A percentile compares a stretch with the other conserved stretches of the same genome.
Conservation (phyloP, 2,113 vertebrate genomes). For the Macheiramphus alcinus region DNA sequence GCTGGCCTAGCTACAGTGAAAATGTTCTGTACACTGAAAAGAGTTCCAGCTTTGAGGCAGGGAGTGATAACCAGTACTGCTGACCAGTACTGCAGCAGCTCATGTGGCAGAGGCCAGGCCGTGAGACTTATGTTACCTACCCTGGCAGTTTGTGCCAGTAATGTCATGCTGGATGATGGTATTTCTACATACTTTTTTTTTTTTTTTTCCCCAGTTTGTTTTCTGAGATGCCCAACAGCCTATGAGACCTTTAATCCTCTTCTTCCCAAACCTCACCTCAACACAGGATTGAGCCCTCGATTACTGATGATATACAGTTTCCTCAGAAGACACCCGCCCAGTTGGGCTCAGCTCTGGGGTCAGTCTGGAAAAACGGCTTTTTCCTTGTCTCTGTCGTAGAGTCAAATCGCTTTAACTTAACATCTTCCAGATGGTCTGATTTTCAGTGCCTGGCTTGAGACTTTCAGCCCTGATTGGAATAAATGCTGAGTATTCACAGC, state of each 20-base stretch:
- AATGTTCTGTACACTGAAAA: neutral
- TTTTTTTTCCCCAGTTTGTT: neutral
- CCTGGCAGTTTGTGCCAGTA: neutral
- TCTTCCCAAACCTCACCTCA: neutral
- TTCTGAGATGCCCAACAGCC: neutral
- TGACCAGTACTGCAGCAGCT: neutral
- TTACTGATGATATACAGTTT: neutral
- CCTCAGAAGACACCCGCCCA: neutral
- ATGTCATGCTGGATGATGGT: neutral
- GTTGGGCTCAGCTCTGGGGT: neutral
- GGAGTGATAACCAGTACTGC: neutral
- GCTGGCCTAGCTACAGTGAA: neutral
- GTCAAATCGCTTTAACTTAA: neutral
- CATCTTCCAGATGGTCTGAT: neutral
- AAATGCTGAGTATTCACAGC: neutral
- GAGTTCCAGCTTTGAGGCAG: neutral
- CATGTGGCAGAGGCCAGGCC: neutral
- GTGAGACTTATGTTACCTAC: rapidly evolving
- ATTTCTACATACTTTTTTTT: neutral
- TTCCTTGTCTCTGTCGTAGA: neutral
- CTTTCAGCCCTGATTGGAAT: neutral
- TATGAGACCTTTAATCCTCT: neutral
- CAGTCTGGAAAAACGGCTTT: neutral
- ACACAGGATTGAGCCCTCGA: neutral
- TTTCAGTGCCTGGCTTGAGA: neutral